phyloP scores from a whole-genome alignment of 2,113 vertebrate species.

The Chionodraco myersi region DNA sequence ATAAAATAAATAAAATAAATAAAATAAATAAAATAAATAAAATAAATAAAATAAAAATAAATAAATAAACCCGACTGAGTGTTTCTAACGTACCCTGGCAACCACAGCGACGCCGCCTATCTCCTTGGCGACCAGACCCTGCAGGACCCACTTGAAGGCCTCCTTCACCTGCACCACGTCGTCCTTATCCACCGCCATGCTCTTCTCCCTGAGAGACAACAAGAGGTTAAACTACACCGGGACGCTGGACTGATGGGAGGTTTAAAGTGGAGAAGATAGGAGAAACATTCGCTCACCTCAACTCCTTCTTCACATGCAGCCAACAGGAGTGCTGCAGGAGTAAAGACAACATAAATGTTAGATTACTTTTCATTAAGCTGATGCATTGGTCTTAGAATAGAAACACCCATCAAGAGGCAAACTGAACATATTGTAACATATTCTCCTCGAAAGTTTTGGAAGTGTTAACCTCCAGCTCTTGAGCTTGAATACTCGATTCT shows the following conservation, averaged over 20 bases:
- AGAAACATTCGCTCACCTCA: constrained; percentile 81
- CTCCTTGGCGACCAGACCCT: constrained; percentile 88
- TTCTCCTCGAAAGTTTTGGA: too few species aligned
- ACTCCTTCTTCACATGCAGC: constrained; percentile 93
- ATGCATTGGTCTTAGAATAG: too few species aligned
- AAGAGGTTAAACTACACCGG: not conserved
- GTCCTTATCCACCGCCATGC: constrained; percentile 84
- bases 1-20: too few species aligned
- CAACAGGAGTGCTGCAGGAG: constrained; percentile 89
- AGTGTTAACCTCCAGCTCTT: too few species aligned
- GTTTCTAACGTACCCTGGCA: constrained; percentile 85
- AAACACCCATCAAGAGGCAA: not conserved
- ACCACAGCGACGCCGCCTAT: constrained; percentile 89
- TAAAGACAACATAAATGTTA: too few species aligned
- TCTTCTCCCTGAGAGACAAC: constrained; percentile 85
- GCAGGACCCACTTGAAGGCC: constrained; percentile 95
- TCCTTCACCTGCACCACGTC: constrained; percentile 95
- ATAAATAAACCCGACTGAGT: not conserved
- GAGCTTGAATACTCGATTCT: too few species aligned
- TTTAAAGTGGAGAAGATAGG: not conserved
- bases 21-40: too few species aligned
- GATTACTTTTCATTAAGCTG: too few species aligned
- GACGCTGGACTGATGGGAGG: not conserved
- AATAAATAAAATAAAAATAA: too few species aligned
- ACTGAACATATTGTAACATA: too few species aligned